Percentiles rank a stretch among this genome's conserved stretches.
Conservation (phyloP, 2,113 vertebrate species). For the Bos indicus region DNA sequence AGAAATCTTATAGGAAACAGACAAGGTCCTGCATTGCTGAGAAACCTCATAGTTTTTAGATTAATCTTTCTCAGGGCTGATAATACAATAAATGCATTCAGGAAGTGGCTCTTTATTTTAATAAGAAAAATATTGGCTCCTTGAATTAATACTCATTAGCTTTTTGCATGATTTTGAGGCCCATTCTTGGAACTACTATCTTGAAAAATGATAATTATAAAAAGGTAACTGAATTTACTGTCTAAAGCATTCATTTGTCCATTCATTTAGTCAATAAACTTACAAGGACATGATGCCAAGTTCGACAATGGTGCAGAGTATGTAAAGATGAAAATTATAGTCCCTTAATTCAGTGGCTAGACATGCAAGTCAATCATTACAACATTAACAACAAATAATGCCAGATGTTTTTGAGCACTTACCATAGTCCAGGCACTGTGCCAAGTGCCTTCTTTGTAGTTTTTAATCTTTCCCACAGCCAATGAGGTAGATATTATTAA, state of each 20-base stretch:
- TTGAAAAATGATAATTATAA: not conserved
- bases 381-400: not conserved
- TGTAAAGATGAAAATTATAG: not conserved
- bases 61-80: not conserved
- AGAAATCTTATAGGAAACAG: not conserved
- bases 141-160: not conserved
- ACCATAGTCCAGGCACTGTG: not conserved
- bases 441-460: not conserved
- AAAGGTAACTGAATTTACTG: not conserved
- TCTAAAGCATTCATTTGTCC: not conserved
- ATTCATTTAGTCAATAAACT: not conserved
- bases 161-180: not conserved
- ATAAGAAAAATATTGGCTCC: not conserved
- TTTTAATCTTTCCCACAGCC: not conserved
- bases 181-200: not conserved
- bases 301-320: not conserved
- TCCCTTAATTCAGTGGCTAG: not conserved
- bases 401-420: not conserved
- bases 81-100: not conserved
- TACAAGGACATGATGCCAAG: not conserved
- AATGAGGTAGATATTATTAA: not conserved
- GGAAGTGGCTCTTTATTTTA: not conserved
- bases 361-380: not conserved
- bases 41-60: not conserved
- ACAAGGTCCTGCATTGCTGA: not conserved